Evolutionary conservation across 2,797 vertebrate species (phyloP), one percentile per base, ranked within the genome.

Genomic region (Darevskia mixta): DNA sequence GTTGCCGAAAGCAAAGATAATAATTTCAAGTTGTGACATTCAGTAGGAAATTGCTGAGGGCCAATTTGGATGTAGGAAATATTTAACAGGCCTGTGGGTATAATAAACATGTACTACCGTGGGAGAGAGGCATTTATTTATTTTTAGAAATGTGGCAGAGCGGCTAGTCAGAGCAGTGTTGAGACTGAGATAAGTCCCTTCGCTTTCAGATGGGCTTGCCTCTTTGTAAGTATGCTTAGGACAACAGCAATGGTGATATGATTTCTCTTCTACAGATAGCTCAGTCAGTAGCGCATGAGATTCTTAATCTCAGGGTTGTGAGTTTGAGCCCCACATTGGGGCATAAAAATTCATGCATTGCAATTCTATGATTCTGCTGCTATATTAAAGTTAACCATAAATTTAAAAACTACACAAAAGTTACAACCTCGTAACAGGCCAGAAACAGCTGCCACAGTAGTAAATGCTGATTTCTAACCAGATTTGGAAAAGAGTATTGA

Each of bases 11-110:
- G 81, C 75, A 84, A 76, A 86, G 90, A 85, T 78, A 77, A 41
- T 90, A 64, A 79, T 23, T 88, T 88, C 27, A 88, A 61, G 93
- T 93, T 93, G 91, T 94, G 88, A 84, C 45, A 45, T 88, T 88
- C 79, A 79, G 64, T 79, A 61, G 76, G 66, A 88, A 72, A 45
- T 79, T 84, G 66, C 82, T 4, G 29, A 27, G 73, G 29, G 75
- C 61, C 18, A 25, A 58, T 79, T 72, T 72, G 66, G 38, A 84
- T 84, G 38, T 43, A 72, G 43, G 76, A 72, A 84, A 79, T 88
- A 84, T 84, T 88, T 84, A 84, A 58, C 45, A 79, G 75, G 67
- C 75, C 66, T 79, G 8, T 4, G 82, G 66, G 49, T 61, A 79
- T 71, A 79, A 84, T 41, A 88, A 64, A 64, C 69, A 32, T 79